Base-by-base conservation (phyloP, 2,888 invertebrate species). In the Cryptophagus acutangulus region DNA sequence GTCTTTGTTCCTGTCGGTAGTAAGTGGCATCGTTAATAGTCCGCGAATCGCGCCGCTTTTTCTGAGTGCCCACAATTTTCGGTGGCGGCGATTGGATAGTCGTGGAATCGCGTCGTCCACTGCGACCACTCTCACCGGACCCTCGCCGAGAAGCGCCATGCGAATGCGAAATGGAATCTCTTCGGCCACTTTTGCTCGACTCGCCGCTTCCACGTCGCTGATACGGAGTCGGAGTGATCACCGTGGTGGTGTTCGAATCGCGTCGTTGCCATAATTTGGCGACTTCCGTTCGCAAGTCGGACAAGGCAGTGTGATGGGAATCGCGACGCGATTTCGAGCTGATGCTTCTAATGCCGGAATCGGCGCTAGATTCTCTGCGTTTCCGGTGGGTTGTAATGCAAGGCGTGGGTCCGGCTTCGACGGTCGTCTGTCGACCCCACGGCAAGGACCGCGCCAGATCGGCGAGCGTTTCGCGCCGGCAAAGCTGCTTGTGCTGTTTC, bases 361-460 rank as follows among this genome's bases (percentile, higher is more conserved):
- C 90, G 31, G 87, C 89, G 42, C 88, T 89, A 15, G 89, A 89
- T 63, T 91, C 90, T 36, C 90, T 77, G n/a, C 90, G 75, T 60
- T 88, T 88, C 20, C 85, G 74, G 38, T 46, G 48, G 16, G 71
- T 70, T 25, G 64, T 55, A 37, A 71, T 71, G 43, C 66, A 65
- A 17, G 65, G 65, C 15, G 63, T 62, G 10, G 65, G 63, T 18
- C 67, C 65, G 26, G 68, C 60, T 43, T 79, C 78, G 14, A 76
- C 74, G 28, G 74, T 73, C 29, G 76, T 74, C 28, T 80, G 76
- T 16, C 87, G 78, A 10, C 84, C 80, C 88, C 89, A 90, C 1
- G 88, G 88, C 38, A 90, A 67, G 25, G 86, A 87, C 53, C 88
- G 80, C 1, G 90, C 90, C 40, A 92, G 74, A 63, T 91, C 92